Base-by-base conservation (phyloP, 2,888 invertebrate species). In the Pollenia amentaria region DNA sequence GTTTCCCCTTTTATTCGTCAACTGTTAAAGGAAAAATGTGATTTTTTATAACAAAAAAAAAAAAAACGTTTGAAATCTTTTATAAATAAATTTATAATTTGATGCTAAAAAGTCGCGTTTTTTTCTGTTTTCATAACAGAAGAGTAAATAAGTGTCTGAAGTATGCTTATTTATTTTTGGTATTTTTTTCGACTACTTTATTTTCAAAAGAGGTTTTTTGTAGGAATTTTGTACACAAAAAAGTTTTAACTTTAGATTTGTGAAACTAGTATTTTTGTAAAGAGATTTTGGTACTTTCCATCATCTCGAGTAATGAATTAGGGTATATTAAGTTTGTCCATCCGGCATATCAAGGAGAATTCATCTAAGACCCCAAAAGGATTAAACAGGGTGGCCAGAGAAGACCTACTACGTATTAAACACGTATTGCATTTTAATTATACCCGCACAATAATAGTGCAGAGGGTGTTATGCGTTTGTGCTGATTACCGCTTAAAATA, bases 141-240 rank as follows among this genome's bases (percentile, higher is more conserved):
- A 21, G 11, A 76, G 29, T 29, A 51, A 38, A 16, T 51, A 77
- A 62, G 48, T 86, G 86, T 86, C 86, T 79, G 82, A 86, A 86
- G 82, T 83, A 60, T 16, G 79, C 79, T 82, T 83, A 86, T 86
- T 83, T 76, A 21, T 57, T 53, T 40, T 70, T 29, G 46, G 44
- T 46, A 40, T 46, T 77, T 62, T 55, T 11, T 60, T 69, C 29
- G 9, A 8, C 4, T 21, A 9, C 7, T 12, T 72, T 72, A 38
- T 16, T 14, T 9, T n/a, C 14, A 18, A 51, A 14, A 14, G 6
- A 53, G 3, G 14, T 16, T 65, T 64, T 46, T 42, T 44, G 12
- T 7, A 40, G 40, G 11, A 57, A 11, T 11, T 55, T 21, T 55
- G 21, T 11, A 12, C 1, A 11, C 2, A 9, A 55, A 29, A 11